Percentiles rank a stretch among this genome's conserved stretches.
phyloP scores from a whole-genome alignment of 2,888 invertebrate genomes.

The Eupithecia centaureata region DNA sequence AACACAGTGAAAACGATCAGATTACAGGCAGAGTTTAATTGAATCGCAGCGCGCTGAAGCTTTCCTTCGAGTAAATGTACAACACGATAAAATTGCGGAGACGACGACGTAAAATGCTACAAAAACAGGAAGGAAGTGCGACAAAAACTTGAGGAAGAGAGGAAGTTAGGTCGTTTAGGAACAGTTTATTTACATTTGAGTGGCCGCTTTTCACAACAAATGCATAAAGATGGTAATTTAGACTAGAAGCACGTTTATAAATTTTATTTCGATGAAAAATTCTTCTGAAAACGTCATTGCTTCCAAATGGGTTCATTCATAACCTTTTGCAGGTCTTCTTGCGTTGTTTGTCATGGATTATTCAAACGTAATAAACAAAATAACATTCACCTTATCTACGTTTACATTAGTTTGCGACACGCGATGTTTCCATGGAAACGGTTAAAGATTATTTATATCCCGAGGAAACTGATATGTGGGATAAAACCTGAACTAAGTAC shows the following conservation, averaged over 20 bases:
- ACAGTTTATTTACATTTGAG: conserved; percentile 16
- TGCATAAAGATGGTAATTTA: conserved; percentile 23
- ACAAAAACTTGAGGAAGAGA: background rate
- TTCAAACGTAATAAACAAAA: too few relatives aligned
- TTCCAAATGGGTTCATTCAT: background rate
- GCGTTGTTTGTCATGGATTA: background rate
- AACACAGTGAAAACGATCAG: conserved; percentile 10
- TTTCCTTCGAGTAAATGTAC: background rate
- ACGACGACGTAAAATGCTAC: conserved; percentile 17
- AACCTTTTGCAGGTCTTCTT: background rate
- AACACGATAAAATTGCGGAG: background rate
- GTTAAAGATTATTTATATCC: too few relatives aligned
- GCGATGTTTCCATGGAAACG: too few relatives aligned
- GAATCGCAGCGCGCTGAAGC: conserved; percentile 5
- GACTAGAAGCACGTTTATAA: background rate
- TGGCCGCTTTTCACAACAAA: conserved; percentile 24
- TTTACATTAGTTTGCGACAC: too few relatives aligned
- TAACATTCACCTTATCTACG: too few relatives aligned
- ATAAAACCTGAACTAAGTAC: too few relatives aligned
- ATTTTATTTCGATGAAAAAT: background rate
- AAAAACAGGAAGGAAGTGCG: conserved; percentile 4
- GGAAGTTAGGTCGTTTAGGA: conserved; percentile 12
- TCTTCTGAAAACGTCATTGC: background rate
- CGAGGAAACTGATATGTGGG: too few relatives aligned
- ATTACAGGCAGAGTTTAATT: conserved; percentile 14